These are phyloP conservation scores for Sphaerolaimus hirsutus DNA, from an alignment of 2,888 invertebrate genomes.

Conservation along the genomic window DNA sequence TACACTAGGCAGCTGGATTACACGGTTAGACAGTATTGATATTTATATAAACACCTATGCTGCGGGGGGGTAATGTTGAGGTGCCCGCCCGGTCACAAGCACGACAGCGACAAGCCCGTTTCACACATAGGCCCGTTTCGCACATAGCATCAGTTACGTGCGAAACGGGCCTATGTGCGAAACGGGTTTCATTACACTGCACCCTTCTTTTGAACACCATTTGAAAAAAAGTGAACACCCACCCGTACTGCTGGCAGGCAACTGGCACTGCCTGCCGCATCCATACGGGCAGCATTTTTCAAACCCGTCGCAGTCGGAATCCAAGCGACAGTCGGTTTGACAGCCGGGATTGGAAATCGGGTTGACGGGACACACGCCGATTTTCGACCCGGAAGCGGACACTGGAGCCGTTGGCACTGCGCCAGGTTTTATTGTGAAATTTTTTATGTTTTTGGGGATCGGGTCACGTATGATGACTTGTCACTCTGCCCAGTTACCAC, in stretches of 20 bases:
- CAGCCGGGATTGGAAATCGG: conserved; percentile 11
- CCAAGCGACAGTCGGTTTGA: conserved; percentile 8
- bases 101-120: neutral
- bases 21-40: too few species aligned
- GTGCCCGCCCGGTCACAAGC: neutral
- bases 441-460: too few species aligned
- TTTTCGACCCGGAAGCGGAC: neutral
- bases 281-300: conserved; percentile 13
- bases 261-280: conserved; percentile 11
- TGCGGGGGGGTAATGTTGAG: neutral
- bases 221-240: neutral
- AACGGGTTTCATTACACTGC: too few species aligned
- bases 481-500: too few species aligned
- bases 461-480: too few species aligned
- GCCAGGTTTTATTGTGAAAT: too few species aligned
- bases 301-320: conserved; percentile 11
- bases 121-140: too few species aligned
- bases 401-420: neutral
- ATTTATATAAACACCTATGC: too few species aligned
- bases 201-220: too few species aligned
- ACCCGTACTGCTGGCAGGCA: conserved; percentile 7
- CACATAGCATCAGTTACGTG: too few species aligned
- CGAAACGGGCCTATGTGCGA: too few species aligned
- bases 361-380: conserved; percentile 9
- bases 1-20: too few species aligned